These are phyloP conservation scores for Rhyzopertha dominica DNA, from an alignment of 1,140 invertebrate species.

Conservation along the genomic window DNA sequence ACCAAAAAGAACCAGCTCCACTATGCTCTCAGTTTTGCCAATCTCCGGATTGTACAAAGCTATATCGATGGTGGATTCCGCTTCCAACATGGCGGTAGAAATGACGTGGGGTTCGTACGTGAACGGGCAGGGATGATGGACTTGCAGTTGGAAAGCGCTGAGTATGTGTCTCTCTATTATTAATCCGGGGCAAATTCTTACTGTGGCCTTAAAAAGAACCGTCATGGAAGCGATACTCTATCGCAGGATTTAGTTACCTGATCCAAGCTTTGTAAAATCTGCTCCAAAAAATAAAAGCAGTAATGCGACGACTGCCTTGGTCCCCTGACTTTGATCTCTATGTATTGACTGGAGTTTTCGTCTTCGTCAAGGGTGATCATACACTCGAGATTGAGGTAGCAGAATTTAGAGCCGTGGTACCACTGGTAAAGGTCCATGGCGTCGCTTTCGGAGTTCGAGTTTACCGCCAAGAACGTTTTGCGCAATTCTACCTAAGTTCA, in stretches of 20 bases:
- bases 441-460: slow-evolving; percentile 50
- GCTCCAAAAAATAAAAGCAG: slow-evolving; percentile 72
- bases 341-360: slow-evolving; percentile 50
- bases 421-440: slow-evolving; percentile 77
- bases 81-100: slow-evolving; percentile 54
- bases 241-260: slow-evolving; percentile 45
- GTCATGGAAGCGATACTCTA: slow-evolving; percentile 6
- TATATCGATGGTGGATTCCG: slow-evolving; percentile 45
- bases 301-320: slow-evolving; percentile 54
- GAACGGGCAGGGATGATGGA: slow-evolving; percentile 51
- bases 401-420: slow-evolving; percentile 74
- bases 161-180: slow-evolving; percentile 61
- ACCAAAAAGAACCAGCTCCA: slow-evolving; percentile 66
- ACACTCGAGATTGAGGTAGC: slow-evolving; percentile 66
- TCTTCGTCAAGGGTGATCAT: slow-evolving; percentile 65
- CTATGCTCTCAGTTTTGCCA: slow-evolving; percentile 58
- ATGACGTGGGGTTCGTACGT: slow-evolving; percentile 59
- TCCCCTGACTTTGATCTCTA: slow-evolving; percentile 72
- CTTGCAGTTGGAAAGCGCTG: slow-evolving; percentile 58
- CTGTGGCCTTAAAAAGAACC: slow-evolving; percentile 47
- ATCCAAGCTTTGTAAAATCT: slow-evolving; percentile 66
- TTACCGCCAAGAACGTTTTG: slow-evolving; percentile 50
- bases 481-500: slow-evolving; percentile 58
- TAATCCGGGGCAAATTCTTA: slow-evolving; percentile 63
- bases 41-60: slow-evolving; percentile 55